Percentiles rank a stretch among this genome's conserved stretches.
phyloP scores from a whole-genome alignment of 2,113 vertebrate genomes.

The Elephas maximus region DNA sequence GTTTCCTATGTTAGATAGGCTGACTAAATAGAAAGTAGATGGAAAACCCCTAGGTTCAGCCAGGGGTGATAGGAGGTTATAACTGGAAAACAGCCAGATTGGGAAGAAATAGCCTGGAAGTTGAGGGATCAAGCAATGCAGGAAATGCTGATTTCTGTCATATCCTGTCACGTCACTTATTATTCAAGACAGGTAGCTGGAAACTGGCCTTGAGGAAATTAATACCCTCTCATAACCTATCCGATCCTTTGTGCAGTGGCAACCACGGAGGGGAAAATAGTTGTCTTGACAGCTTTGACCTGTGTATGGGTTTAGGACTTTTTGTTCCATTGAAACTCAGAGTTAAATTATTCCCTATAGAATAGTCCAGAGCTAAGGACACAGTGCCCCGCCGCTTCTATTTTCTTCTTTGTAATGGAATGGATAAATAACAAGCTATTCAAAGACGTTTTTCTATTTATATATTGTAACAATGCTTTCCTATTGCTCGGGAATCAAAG shows the following conservation, averaged over 20 bases:
- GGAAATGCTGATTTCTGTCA: background rate
- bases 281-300: background rate
- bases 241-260: background rate
- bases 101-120: background rate
- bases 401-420: background rate
- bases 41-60: background rate
- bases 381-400: background rate
- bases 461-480: background rate
- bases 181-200: constrained; percentile 26
- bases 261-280: background rate
- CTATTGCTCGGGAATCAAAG: background rate
- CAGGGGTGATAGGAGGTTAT: background rate
- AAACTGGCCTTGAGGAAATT: constrained; percentile 29
- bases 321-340: background rate
- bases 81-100: background rate
- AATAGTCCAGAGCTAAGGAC: background rate
- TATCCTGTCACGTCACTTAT: background rate
- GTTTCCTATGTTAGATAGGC: too few species aligned
- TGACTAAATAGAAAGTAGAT: background rate
- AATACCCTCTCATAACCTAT: background rate
- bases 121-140: background rate
- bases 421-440: background rate
- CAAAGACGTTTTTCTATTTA: background rate
- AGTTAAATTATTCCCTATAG: background rate
- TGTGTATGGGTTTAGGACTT: background rate